phyloP scores from a whole-genome alignment of 2,888 invertebrate species.

The Drosophila paranaensis region DNA sequence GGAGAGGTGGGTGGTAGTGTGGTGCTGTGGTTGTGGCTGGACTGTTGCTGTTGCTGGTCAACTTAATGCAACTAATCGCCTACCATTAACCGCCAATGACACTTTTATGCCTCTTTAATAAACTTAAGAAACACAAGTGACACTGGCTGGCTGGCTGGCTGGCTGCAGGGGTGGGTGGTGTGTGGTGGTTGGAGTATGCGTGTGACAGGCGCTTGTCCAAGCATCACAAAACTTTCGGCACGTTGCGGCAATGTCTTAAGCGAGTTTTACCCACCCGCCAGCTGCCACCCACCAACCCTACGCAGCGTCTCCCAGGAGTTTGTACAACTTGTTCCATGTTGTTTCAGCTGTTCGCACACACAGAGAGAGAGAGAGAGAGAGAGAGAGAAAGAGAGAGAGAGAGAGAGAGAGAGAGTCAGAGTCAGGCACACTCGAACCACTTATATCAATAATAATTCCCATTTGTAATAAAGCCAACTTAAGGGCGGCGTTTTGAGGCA shows the following conservation, averaged over 20 bases:
- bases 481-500: slow-evolving; percentile 31
- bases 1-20: neutral
- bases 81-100: slow-evolving; percentile 76
- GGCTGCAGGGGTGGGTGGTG: neutral
- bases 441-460: slow-evolving; percentile 73
- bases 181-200: slow-evolving; percentile 30
- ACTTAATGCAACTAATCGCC: slow-evolving; percentile 71
- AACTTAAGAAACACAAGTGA: slow-evolving; percentile 67
- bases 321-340: slow-evolving; percentile 46
- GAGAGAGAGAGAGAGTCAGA: neutral
- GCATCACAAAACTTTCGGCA: slow-evolving; percentile 67
- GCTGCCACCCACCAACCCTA: neutral
- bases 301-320: slow-evolving; percentile 48
- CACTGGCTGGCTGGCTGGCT: slow-evolving; percentile 15
- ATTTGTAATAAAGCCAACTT: slow-evolving; percentile 58
- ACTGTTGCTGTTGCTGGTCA: slow-evolving; percentile 34
- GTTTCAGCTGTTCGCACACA: slow-evolving; percentile 31
- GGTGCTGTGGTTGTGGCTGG: neutral
- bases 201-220: slow-evolving; percentile 59
- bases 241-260: slow-evolving; percentile 69
- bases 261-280: neutral
- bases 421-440: slow-evolving; percentile 32
- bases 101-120: slow-evolving; percentile 82
- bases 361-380: neutral
- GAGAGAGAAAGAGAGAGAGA: neutral